These are phyloP conservation scores for Steromphala cineraria DNA, from an alignment of 2,888 invertebrate genomes.

Conservation along the genomic window DNA sequence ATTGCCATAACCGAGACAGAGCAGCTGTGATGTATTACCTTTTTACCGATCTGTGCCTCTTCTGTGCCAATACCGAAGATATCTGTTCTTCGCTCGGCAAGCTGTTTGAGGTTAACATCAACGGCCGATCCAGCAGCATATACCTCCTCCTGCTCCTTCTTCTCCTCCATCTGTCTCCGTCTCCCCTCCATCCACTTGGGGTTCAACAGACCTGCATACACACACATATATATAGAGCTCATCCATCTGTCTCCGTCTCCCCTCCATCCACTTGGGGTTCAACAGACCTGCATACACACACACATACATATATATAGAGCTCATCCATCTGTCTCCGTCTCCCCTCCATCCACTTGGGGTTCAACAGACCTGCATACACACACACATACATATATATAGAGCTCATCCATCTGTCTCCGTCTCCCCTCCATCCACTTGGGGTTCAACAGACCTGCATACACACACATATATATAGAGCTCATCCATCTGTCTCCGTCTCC, in stretches of 20 bases:
- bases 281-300: conserved; percentile 81
- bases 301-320: too few species aligned
- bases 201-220: conserved; percentile 85
- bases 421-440: conserved; percentile 98
- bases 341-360: conserved; percentile 98
- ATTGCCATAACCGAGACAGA: too few species aligned
- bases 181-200: conserved; percentile 98
- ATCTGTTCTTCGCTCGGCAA: conserved; percentile 99
- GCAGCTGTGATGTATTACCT: conserved; percentile 77
- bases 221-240: too few species aligned
- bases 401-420: conserved; percentile 91
- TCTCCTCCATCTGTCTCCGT: conserved; percentile 94
- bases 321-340: conserved; percentile 94
- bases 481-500: conserved; percentile 90
- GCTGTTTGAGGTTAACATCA: conserved; percentile 93
- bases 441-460: conserved; percentile 85
- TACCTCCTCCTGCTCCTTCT: conserved; percentile 91
- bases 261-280: conserved; percentile 98
- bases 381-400: too few species aligned
- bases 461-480: too few species aligned
- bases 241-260: conserved; percentile 90
- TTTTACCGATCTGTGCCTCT: conserved; percentile 99
- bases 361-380: conserved; percentile 83
- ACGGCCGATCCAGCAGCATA: conserved; percentile 85
- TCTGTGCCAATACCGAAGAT: conserved; percentile 98